Evolutionary conservation across 2,113 vertebrate genomes (phyloP).

Genomic region (Pristiophorus japonicus): DNA sequence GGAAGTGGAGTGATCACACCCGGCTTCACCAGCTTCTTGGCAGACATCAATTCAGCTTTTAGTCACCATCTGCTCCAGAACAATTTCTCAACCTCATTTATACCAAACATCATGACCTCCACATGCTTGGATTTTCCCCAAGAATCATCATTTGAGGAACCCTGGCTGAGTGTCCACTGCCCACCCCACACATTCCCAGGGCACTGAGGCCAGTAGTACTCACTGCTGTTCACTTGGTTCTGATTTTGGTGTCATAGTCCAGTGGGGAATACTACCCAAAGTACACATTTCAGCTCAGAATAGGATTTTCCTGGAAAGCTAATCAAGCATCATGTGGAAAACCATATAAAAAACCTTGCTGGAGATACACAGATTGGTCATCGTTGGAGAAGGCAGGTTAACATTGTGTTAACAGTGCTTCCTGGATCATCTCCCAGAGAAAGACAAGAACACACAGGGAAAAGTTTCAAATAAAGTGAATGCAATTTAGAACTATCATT

Average conservation of each 20-base stretch:
- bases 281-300: not conserved
- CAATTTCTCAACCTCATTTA: not conserved
- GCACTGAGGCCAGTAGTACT: not conserved
- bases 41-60: not conserved
- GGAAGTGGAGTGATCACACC: not conserved
- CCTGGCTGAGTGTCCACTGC: too few relatives aligned
- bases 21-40: not conserved
- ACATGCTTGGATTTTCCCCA: not conserved
- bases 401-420: too few relatives aligned
- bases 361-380: not conserved
- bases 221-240: not conserved
- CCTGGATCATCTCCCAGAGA: too few relatives aligned
- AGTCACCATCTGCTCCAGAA: not conserved
- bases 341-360: not conserved
- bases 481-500: too few relatives aligned
- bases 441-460: too few relatives aligned
- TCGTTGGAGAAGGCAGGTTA: not conserved
- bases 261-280: not conserved
- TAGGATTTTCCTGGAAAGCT: not conserved
- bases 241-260: not conserved
- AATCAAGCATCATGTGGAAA: not conserved
- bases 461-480: too few relatives aligned
- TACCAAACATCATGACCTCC: not conserved
- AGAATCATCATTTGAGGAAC: not conserved
- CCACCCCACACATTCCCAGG: not conserved